A percentile compares a stretch with the other conserved stretches of the same genome.
phyloP scores from a whole-genome alignment of 2,797 vertebrate genomes.

The Microctenopoma stevenorrisi region DNA sequence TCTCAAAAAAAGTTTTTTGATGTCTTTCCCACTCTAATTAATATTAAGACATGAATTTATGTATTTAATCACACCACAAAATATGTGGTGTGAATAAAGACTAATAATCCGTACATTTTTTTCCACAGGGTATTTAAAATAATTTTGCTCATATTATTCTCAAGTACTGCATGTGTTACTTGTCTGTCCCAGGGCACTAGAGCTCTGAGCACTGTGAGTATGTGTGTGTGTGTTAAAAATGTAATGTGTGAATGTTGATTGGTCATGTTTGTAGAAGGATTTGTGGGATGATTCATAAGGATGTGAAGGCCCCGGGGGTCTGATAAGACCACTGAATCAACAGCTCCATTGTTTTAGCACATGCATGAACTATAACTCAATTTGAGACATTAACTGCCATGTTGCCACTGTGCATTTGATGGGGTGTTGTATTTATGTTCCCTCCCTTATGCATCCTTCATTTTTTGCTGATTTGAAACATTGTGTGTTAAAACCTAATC shows the following conservation, averaged over 20 bases:
- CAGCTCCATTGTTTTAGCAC: conserved; percentile 36
- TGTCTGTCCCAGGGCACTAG: background rate
- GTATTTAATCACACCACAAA: background rate
- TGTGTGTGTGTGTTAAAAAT: conserved; percentile 12
- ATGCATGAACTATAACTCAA: conserved; percentile 29
- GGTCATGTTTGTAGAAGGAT: conserved; percentile 21
- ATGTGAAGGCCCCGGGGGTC: conserved; percentile 28
- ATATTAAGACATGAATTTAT: background rate
- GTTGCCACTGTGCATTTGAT: conserved; percentile 28
- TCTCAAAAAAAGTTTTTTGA: background rate
- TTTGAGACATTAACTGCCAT: conserved; percentile 19
- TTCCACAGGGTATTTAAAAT: background rate
- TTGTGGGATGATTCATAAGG: conserved; percentile 43
- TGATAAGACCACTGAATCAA: conserved; percentile 48
- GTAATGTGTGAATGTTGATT: conserved; percentile 10
- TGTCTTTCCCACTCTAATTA: background rate
- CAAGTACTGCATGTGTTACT: background rate
- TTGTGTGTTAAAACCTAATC: background rate
- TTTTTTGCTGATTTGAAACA: conserved; percentile 9
- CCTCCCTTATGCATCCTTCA: background rate
- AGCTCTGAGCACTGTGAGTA: background rate
- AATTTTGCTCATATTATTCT: background rate
- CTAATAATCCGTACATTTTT: background rate
- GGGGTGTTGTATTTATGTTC: conserved; percentile 1
- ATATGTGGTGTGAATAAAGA: no score